These are phyloP conservation scores for Catharus fuscescens DNA, from an alignment of 2,113 vertebrate genomes.

Conservation along the genomic window DNA sequence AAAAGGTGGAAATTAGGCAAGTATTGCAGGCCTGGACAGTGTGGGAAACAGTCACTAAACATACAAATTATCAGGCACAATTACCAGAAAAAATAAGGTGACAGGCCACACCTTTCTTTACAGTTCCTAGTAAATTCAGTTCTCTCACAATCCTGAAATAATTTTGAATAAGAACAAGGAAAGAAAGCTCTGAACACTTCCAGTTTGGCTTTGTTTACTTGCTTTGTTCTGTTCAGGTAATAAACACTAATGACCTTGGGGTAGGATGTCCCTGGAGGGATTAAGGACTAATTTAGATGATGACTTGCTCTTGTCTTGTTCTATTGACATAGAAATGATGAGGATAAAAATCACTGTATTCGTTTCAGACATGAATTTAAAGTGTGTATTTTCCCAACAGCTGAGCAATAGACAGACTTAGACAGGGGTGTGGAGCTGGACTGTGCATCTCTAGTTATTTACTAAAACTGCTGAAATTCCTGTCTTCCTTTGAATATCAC, in stretches of 20 bases:
- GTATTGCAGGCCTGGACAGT: fast-evolving
- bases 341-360: not conserved
- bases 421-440: not conserved
- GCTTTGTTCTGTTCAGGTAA: not conserved
- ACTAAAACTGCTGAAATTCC: not conserved
- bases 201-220: not conserved
- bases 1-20: not conserved
- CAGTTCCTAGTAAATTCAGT: not conserved
- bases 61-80: not conserved
- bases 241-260: not conserved
- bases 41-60: not conserved
- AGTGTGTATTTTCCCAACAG: fast-evolving
- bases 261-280: not conserved
- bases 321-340: not conserved
- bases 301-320: not conserved
- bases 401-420: not conserved
- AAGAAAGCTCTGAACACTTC: not conserved
- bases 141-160: not conserved
- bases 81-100: not conserved
- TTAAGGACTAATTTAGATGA: not conserved
- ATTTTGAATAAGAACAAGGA: not conserved
- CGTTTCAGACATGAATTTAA: not conserved
- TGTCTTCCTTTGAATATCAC: not conserved
- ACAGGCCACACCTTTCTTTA: not conserved
- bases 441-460: not conserved